Percentiles rank a stretch among this genome's conserved stretches.
These are phyloP conservation scores for Nomada fabriciana DNA, from an alignment of 2,888 invertebrate genomes.

Conservation along the genomic window DNA sequence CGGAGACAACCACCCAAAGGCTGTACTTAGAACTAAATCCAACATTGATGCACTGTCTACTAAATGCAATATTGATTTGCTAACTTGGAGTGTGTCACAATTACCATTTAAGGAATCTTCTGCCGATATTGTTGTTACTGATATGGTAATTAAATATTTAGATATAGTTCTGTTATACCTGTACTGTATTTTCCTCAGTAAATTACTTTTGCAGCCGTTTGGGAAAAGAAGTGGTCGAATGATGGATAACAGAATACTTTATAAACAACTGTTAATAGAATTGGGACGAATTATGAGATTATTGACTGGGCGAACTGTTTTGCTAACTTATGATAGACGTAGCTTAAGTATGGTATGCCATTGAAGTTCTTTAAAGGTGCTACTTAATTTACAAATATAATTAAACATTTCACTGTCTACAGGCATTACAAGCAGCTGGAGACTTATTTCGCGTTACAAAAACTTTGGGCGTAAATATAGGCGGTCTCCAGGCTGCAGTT, in stretches of 20 bases:
- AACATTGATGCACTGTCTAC: slow-evolving; percentile 82
- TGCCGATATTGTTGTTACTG: slow-evolving; percentile 86
- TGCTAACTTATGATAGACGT: slow-evolving; percentile 84
- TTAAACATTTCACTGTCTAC: slow-evolving; percentile 3
- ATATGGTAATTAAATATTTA: slow-evolving; percentile 81
- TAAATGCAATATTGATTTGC: slow-evolving; percentile 78
- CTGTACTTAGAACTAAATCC: slow-evolving; percentile 82
- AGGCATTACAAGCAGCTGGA: slow-evolving; percentile 72
- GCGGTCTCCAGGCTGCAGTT: slow-evolving; percentile 77
- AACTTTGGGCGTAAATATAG: slow-evolving; percentile 77
- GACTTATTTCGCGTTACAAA: slow-evolving; percentile 73
- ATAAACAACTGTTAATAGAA: slow-evolving; percentile 85
- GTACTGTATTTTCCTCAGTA: background rate
- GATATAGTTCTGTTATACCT: background rate
- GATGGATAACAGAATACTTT: slow-evolving; percentile 85
- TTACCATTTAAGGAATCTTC: slow-evolving; percentile 85
- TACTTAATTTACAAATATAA: background rate
- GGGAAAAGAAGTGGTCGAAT: slow-evolving; percentile 86
- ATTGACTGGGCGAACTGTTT: slow-evolving; percentile 85
- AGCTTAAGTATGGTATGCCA: slow-evolving; percentile 72
- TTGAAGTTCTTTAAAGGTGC: background rate
- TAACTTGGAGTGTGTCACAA: slow-evolving; percentile 85
- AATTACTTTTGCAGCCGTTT: slow-evolving; percentile 84
- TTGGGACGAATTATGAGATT: slow-evolving; percentile 84
- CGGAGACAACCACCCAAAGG: slow-evolving; percentile 85